Evolutionary conservation across 2,888 invertebrate genomes (phyloP).

Genomic region (Nematopogon swammerdamellus): DNA sequence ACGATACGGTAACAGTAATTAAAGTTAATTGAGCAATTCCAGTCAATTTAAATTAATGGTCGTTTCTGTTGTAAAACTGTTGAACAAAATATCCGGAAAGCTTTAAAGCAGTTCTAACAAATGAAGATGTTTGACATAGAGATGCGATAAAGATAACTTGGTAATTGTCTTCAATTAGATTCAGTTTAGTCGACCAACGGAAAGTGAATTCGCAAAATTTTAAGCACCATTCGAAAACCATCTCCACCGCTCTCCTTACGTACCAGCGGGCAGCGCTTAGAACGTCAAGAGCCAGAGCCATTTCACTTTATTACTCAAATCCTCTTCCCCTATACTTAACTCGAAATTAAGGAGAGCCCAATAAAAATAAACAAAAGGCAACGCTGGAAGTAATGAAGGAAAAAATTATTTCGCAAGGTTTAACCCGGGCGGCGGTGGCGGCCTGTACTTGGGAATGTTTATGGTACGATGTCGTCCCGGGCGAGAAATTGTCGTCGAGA

Average conservation of each 20-base stretch:
- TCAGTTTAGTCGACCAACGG: no score
- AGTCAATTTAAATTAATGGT: no score
- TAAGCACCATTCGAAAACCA: no score
- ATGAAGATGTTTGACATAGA: no score
- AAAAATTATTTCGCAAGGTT: background rate
- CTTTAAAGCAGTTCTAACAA: no score
- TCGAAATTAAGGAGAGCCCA: constrained; percentile 1
- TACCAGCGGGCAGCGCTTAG: background rate
- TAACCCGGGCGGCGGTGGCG: background rate
- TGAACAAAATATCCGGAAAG: no score
- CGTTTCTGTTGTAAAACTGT: no score
- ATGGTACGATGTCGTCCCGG: background rate
- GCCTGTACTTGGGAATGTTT: background rate
- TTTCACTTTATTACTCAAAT: constrained; percentile 1
- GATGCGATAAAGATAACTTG: no score
- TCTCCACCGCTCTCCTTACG: background rate
- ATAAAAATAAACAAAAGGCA: constrained; percentile 2
- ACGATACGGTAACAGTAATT: no score
- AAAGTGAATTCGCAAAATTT: no score
- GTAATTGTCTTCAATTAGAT: no score
- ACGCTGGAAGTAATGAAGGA: constrained; percentile 1
- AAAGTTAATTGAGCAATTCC: no score
- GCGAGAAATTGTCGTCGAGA: background rate
- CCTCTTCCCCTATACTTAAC: constrained; percentile 1
- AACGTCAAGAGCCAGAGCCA: background rate